phyloP scores from a whole-genome alignment of 1,140 invertebrate species.

The Hylaeus volcanicus region DNA sequence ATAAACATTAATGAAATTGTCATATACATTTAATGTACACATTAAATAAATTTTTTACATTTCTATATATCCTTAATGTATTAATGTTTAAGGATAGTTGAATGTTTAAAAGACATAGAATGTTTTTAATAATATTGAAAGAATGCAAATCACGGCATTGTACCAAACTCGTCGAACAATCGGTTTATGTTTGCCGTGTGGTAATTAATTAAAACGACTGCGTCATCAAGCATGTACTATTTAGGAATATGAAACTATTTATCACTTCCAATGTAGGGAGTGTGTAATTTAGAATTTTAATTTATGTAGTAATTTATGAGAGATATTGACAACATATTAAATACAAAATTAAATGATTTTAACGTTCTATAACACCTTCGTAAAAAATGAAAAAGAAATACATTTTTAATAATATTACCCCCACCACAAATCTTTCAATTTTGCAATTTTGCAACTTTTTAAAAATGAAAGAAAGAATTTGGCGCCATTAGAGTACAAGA shows the following conservation, averaged over 20 bases:
- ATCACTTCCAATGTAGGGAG: not conserved
- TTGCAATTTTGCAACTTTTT: no score
- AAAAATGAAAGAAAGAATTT: no score
- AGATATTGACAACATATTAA: no score
- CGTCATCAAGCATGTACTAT: slow-evolving; percentile 45
- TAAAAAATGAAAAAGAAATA: no score
- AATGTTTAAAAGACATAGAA: not conserved
- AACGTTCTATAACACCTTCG: no score
- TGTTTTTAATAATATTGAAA: not conserved
- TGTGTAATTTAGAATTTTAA: slow-evolving; percentile 35
- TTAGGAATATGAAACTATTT: slow-evolving; percentile 18
- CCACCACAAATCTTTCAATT: no score
- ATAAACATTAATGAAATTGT: not conserved
- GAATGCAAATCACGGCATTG: slow-evolving; percentile 35
- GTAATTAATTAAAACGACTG: slow-evolving; percentile 33
- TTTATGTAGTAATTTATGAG: not conserved
- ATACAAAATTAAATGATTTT: no score
- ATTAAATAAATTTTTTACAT: not conserved
- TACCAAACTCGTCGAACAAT: slow-evolving; percentile 57
- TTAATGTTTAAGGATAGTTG: not conserved
- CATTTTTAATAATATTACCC: no score
- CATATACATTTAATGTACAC: not conserved
- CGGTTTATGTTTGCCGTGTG: not conserved
- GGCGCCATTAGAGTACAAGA: no score
- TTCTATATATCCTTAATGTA: not conserved